These are phyloP conservation scores for Celastrina argiolus DNA, from an alignment of 2,888 invertebrate species.

Conservation along the genomic window DNA sequence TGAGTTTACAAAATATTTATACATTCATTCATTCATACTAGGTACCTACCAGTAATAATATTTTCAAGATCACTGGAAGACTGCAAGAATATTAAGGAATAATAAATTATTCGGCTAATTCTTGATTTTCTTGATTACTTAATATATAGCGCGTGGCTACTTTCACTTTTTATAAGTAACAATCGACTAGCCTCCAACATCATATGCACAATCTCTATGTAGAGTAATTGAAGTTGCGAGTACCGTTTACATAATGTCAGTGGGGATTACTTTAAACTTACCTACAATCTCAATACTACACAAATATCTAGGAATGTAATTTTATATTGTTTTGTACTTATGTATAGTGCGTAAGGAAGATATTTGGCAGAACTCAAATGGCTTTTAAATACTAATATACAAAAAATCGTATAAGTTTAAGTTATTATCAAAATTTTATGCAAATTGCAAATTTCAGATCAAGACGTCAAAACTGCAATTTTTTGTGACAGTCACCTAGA, in stretches of 20 bases:
- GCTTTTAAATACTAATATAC: too few species aligned
- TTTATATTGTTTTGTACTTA: too few species aligned
- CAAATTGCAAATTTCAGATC: too few species aligned
- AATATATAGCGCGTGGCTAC: conserved; percentile 35
- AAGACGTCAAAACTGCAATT: too few species aligned
- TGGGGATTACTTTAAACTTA: conserved; percentile 19
- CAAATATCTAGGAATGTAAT: too few species aligned
- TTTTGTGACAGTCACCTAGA: too few species aligned
- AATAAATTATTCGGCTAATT: background rate
- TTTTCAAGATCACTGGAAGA: conserved; percentile 2
- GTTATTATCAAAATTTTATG: too few species aligned
- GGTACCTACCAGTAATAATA: background rate
- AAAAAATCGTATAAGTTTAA: too few species aligned
- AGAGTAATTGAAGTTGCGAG: conserved; percentile 23
- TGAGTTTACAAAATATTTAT: conserved; percentile 2
- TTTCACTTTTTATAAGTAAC: conserved; percentile 37
- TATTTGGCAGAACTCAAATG: too few species aligned
- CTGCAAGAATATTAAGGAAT: conserved; percentile 1
- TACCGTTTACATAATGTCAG: conserved; percentile 33
- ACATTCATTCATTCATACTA: background rate
- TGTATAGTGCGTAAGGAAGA: too few species aligned
- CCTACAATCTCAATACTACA: background rate
- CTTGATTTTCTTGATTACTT: conserved; percentile 1
- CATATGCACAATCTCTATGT: background rate
- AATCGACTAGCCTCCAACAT: background rate